Evolutionary conservation across 1,140 invertebrate species (phyloP).

Genomic region (Phymorhynchus buccinoides): DNA sequence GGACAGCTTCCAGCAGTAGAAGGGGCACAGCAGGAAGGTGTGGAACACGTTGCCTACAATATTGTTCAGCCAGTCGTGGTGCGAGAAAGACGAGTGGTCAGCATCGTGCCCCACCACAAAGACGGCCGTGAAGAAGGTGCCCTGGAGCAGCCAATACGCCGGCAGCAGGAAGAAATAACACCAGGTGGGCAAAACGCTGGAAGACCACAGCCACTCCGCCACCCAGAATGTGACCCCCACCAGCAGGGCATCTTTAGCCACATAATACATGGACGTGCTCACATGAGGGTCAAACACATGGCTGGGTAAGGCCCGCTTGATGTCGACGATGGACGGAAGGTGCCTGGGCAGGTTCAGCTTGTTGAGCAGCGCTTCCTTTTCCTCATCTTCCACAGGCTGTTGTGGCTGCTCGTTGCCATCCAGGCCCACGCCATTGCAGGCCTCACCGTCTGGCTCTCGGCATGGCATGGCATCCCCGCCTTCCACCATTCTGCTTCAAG

Average conservation of each 20-base stretch:
- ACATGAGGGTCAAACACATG: constrained; percentile 67
- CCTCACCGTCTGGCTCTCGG: neutral
- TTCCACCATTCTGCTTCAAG: constrained; percentile 24
- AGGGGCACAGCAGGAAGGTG: constrained; percentile 61
- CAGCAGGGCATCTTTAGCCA: constrained; percentile 64
- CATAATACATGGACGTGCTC: constrained; percentile 67
- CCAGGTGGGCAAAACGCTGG: constrained; percentile 37
- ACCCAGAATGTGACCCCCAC: constrained; percentile 57
- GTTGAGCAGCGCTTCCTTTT: constrained; percentile 34
- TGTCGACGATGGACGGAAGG: constrained; percentile 62
- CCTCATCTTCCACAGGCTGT: neutral
- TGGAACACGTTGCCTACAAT: constrained; percentile 61
- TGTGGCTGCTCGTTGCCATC: neutral
- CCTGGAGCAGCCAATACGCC: constrained; percentile 66
- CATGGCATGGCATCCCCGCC: neutral
- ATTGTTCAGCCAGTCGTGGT: constrained; percentile 64
- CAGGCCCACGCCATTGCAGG: constrained; percentile 19
- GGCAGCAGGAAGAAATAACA: constrained; percentile 46
- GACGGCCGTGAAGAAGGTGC: constrained; percentile 71
- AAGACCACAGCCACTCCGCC: constrained; percentile 41
- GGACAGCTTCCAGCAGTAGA: constrained; percentile 67
- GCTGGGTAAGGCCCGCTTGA: constrained; percentile 65
- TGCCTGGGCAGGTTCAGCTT: constrained; percentile 48
- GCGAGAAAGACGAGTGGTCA: constrained; percentile 73
- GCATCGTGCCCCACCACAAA: constrained; percentile 75